Conservation (phyloP, 2,797 vertebrate species). For the Centroberyx gerrardi region DNA sequence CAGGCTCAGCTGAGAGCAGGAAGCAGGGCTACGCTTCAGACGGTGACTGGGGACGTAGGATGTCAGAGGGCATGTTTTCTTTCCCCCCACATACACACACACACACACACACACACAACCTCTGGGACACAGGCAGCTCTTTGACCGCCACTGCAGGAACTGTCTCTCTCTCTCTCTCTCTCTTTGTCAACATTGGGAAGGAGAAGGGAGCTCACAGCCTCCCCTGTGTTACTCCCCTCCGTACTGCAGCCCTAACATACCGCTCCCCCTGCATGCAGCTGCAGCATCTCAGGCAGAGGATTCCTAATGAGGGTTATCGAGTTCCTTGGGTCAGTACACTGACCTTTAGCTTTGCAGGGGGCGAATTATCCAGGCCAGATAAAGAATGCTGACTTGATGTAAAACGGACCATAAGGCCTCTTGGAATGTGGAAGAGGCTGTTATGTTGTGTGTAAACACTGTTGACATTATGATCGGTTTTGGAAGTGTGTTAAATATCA, state of each 20-base stretch:
- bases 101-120: constrained; percentile 21
- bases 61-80: constrained; percentile 53
- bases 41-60: constrained; percentile 35
- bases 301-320: constrained; percentile 43
- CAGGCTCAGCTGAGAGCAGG: constrained; percentile 46
- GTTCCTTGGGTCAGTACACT: constrained; percentile 17
- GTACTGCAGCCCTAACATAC: neutral
- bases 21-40: constrained; percentile 11
- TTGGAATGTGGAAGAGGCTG: neutral
- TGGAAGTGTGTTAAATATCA: neutral
- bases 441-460: neutral
- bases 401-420: neutral
- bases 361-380: neutral
- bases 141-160: constrained; percentile 59
- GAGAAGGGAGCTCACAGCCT: constrained; percentile 1
- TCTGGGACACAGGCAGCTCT: constrained; percentile 48
- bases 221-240: neutral
- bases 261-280: neutral
- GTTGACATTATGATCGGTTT: neutral
- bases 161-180: constrained; percentile 27
- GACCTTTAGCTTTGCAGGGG: neutral
- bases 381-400: constrained; percentile 1
- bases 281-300: constrained; percentile 20
- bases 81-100: constrained; percentile 28
- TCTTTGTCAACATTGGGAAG: constrained; percentile 24